These are phyloP conservation scores for Microchrysa polita DNA, from an alignment of 2,888 invertebrate genomes.

Conservation along the genomic window DNA sequence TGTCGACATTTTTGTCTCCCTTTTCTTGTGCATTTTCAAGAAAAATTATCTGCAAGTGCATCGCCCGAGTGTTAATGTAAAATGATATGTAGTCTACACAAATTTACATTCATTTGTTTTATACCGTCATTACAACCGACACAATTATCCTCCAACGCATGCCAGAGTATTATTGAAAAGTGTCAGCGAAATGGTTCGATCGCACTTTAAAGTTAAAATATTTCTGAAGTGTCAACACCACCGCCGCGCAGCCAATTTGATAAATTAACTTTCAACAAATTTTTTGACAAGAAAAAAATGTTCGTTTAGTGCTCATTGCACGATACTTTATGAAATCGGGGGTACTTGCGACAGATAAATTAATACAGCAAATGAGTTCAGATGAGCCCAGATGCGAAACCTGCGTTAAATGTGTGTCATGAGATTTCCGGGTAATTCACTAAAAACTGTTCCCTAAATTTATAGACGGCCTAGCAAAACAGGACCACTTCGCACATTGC, in stretches of 20 bases:
- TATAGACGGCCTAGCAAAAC: too few relatives aligned
- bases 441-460: too few relatives aligned
- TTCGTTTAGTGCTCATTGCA: neutral
- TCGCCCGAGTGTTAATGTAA: neutral
- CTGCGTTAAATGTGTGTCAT: too few relatives aligned
- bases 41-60: slow-evolving; percentile 50
- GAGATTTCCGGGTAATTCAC: too few relatives aligned
- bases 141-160: too few relatives aligned
- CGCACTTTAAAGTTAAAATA: slow-evolving; percentile 11
- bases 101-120: too few relatives aligned
- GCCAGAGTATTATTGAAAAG: neutral
- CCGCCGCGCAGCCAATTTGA: slow-evolving; percentile 45
- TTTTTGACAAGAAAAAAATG: slow-evolving; percentile 48
- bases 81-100: neutral
- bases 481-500: too few relatives aligned
- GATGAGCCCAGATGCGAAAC: too few relatives aligned
- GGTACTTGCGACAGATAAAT: neutral
- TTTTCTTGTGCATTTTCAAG: slow-evolving; percentile 20
- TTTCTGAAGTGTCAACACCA: slow-evolving; percentile 26
- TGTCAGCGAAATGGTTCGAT: slow-evolving; percentile 34
- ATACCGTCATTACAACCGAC: too few relatives aligned
- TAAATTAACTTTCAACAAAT: slow-evolving; percentile 49
- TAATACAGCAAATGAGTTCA: slow-evolving; percentile 24
- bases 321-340: slow-evolving; percentile 18
- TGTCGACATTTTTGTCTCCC: slow-evolving; percentile 31